phyloP scores from a whole-genome alignment of 2,113 vertebrate species.

The Amia ocellicauda region DNA sequence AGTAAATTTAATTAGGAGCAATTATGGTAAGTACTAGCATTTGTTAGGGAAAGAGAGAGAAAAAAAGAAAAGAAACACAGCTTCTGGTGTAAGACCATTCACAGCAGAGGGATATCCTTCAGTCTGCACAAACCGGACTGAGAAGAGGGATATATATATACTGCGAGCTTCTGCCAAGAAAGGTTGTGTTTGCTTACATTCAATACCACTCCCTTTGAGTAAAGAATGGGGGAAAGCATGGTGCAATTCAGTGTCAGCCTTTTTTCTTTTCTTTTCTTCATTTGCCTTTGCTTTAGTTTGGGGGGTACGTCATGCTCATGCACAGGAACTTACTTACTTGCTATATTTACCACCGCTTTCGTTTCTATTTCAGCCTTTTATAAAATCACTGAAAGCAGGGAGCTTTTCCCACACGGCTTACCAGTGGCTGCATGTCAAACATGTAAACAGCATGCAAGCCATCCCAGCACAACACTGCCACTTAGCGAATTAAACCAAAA shows the following conservation, averaged over 20 bases:
- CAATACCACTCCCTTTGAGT: slow-evolving; percentile 45
- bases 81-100: slow-evolving; percentile 8
- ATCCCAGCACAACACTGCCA: slow-evolving; percentile 40
- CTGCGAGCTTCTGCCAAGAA: slow-evolving; percentile 19
- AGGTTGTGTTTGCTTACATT: slow-evolving; percentile 31
- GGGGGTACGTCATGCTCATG: background rate
- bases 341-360: no score
- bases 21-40: slow-evolving; percentile 28
- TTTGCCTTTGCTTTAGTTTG: slow-evolving; percentile 21
- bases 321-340: no score
- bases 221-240: slow-evolving; percentile 26
- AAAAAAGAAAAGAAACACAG: background rate
- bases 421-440: slow-evolving; percentile 11
- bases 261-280: slow-evolving; percentile 19
- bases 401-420: no score
- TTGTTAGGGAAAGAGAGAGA: slow-evolving; percentile 3
- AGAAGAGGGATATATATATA: slow-evolving; percentile 15
- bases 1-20: slow-evolving; percentile 35
- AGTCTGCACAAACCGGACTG: slow-evolving; percentile 3
- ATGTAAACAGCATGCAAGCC: background rate
- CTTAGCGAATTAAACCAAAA: slow-evolving; percentile 31
- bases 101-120: background rate
- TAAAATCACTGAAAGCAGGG: no score
- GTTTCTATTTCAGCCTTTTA: no score
- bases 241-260: slow-evolving; percentile 31